Percentiles rank a stretch among this genome's conserved stretches.
Conservation (phyloP, 2,113 vertebrate species). For the Microtus richardsoni region DNA sequence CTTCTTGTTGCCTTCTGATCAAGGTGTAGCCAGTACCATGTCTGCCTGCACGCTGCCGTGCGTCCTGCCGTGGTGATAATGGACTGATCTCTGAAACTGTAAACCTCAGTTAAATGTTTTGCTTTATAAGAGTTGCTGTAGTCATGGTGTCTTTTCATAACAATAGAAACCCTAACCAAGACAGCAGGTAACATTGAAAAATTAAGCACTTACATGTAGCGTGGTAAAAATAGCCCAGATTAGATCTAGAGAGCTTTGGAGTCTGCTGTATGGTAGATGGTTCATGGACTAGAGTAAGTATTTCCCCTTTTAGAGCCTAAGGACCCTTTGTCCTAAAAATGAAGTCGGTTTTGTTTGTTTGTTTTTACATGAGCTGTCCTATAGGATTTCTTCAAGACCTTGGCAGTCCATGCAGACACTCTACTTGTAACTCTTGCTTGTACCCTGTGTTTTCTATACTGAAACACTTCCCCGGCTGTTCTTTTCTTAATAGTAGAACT, state of each 20-base stretch:
- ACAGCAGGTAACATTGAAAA: not conserved
- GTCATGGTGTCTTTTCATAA: too few relatives aligned
- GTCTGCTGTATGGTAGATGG: not conserved
- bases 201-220: not conserved
- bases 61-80: too few relatives aligned
- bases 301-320: not conserved
- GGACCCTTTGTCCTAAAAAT: not conserved
- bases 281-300: not conserved
- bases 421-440: rapidly evolving
- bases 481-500: not conserved
- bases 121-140: too few relatives aligned
- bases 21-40: too few relatives aligned
- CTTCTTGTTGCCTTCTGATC: too few relatives aligned
- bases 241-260: not conserved
- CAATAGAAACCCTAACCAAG: too few relatives aligned
- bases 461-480: not conserved
- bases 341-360: not conserved
- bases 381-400: not conserved
- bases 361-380: not conserved
- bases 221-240: not conserved
- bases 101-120: too few relatives aligned
- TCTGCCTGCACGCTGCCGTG: too few relatives aligned
- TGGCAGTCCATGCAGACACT: rapidly evolving
- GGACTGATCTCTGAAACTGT: too few relatives aligned
- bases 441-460: not conserved